Evolutionary conservation across 2,888 invertebrate genomes (phyloP).

Genomic region (Phania funesta): DNA sequence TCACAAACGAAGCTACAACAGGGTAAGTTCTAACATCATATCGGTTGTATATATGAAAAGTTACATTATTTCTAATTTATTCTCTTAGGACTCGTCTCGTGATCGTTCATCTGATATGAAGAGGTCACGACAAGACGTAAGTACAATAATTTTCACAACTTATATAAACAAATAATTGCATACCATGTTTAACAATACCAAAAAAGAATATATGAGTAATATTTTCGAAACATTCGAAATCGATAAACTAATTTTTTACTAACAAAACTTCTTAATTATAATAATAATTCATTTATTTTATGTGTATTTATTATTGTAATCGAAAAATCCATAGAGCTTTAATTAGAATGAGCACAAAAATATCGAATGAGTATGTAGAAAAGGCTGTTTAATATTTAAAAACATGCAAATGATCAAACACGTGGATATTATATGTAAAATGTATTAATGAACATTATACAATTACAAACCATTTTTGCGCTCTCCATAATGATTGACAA

Average conservation of each 20-base stretch:
- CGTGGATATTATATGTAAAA: constrained; percentile 46
- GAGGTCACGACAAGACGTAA: constrained; percentile 79
- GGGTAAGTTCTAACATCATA: constrained; percentile 74
- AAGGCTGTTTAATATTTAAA: constrained; percentile 52
- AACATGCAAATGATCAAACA: constrained; percentile 49
- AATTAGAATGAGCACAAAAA: constrained; percentile 67
- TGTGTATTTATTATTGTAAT: constrained; percentile 69
- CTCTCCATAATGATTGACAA: constrained; percentile 28
- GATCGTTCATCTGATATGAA: constrained; percentile 79
- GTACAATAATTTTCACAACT: constrained; percentile 65
- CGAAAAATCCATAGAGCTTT: constrained; percentile 69
- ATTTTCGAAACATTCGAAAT: constrained; percentile 27
- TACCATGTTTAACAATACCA: constrained; percentile 22
- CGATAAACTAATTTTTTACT: constrained; percentile 50
- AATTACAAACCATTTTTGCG: constrained; percentile 28
- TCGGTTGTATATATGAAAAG: too few species aligned
- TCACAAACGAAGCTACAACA: constrained; percentile 77
- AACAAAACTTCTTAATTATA: constrained; percentile 48
- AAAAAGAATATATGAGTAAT: constrained; percentile 28
- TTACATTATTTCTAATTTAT: background rate
- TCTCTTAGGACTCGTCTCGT: constrained; percentile 77
- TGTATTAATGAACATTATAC: constrained; percentile 5
- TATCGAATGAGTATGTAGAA: constrained; percentile 31
- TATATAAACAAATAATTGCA: constrained; percentile 20
- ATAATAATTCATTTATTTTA: constrained; percentile 70